phyloP scores from a whole-genome alignment of 2,113 vertebrate genomes.

The Callionymus lyra region DNA sequence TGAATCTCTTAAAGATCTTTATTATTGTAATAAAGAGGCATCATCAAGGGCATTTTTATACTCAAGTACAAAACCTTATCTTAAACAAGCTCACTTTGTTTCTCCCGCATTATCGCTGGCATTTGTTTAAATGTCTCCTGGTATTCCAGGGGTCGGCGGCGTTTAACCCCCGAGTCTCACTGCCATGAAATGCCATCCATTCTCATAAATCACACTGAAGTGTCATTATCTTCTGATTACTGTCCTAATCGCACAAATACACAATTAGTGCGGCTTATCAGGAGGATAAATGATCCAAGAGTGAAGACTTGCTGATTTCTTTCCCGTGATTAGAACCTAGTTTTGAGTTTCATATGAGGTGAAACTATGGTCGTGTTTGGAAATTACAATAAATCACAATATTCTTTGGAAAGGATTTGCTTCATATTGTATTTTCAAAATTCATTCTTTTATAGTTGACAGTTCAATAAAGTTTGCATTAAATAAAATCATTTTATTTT shows the following conservation, averaged over 20 bases:
- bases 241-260: constrained; percentile 39
- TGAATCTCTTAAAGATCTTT: too few relatives aligned
- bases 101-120: constrained; percentile 12
- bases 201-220: constrained; percentile 46
- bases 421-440: too few relatives aligned
- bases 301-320: constrained; percentile 10
- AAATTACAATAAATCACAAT: too few relatives aligned
- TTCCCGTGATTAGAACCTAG: constrained; percentile 3
- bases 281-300: constrained; percentile 21
- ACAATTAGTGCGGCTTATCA: constrained; percentile 32
- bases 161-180: constrained; percentile 41
- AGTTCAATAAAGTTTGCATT: too few relatives aligned
- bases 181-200: constrained; percentile 27
- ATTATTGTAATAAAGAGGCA: too few relatives aligned
- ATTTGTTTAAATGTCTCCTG: constrained; percentile 39
- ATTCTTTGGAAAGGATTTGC: too few relatives aligned
- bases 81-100: too few relatives aligned
- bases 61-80: background rate
- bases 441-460: too few relatives aligned
- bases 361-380: too few relatives aligned
- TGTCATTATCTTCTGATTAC: constrained; percentile 52
- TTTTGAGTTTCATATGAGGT: too few relatives aligned
- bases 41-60: constrained; percentile 5
- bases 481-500: too few relatives aligned
- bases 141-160: constrained; percentile 34